Conservation (phyloP, 2,113 vertebrate species). For the Leptobrachium ailaonicum region DNA sequence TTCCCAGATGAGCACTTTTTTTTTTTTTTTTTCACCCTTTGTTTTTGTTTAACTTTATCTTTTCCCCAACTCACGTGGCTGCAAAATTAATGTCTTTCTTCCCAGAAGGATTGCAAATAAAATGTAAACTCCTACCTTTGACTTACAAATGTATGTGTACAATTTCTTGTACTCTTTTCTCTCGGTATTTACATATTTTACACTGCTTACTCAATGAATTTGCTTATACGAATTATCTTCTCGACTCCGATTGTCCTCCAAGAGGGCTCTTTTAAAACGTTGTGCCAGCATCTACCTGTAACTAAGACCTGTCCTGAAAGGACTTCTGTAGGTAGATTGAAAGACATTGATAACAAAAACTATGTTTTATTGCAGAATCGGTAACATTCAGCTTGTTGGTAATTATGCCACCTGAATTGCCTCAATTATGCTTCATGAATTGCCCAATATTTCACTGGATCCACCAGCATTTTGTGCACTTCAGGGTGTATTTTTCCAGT, state of each 20-base stretch:
- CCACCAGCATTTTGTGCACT: no score
- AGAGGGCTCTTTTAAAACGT: no score
- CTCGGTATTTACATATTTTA: constrained; percentile 20
- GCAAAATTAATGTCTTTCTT: background rate
- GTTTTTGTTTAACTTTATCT: background rate
- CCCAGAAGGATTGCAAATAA: constrained; percentile 28
- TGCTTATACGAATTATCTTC: constrained; percentile 37
- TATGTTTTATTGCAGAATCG: no score
- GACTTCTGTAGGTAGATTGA: no score
- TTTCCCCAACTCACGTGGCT: background rate
- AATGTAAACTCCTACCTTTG: constrained; percentile 33
- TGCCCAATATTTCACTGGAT: no score
- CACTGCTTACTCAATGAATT: constrained; percentile 2
- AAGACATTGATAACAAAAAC: no score
- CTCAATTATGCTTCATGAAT: no score
- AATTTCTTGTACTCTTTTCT: background rate
- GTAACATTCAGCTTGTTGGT: no score
- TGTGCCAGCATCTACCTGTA: no score
- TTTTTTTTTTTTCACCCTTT: constrained; percentile 25
- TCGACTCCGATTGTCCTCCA: background rate
- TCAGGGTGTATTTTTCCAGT: no score
- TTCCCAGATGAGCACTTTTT: background rate
- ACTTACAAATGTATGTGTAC: constrained; percentile 18
- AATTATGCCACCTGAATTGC: no score
- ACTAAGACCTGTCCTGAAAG: no score